Percentiles rank a stretch among this genome's conserved stretches.
These are phyloP conservation scores for Falco columbarius DNA, from an alignment of 2,797 vertebrate genomes.

Conservation along the genomic window DNA sequence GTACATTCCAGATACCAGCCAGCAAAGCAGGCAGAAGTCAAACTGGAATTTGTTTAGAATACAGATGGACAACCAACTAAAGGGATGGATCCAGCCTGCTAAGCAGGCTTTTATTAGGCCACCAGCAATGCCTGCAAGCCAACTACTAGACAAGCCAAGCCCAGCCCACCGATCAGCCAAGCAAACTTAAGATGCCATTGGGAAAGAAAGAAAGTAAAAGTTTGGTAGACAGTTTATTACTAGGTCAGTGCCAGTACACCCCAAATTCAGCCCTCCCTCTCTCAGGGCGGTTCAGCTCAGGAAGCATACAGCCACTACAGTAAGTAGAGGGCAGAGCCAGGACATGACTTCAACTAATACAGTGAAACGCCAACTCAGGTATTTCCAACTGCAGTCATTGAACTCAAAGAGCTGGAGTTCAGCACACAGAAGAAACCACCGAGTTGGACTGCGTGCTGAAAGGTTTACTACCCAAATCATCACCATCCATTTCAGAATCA, in stretches of 20 bases:
- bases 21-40: neutral
- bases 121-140: neutral
- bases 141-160: neutral
- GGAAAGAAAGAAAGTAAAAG: neutral
- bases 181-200: neutral
- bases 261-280: neutral
- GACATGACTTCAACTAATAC: neutral
- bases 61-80: neutral
- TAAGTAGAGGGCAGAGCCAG: neutral
- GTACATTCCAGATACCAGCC: neutral
- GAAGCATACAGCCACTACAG: neutral
- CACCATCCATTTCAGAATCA: neutral
- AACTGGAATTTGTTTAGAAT: slow-evolving; percentile 25
- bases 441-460: neutral
- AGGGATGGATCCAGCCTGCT: neutral
- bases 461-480: neutral
- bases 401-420: neutral
- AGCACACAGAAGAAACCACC: neutral
- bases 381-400: neutral
- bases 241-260: neutral
- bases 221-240: neutral
- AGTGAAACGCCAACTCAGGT: neutral
- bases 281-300: neutral
- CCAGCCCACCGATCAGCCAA: neutral
- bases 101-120: slow-evolving; percentile 17